A percentile compares a stretch with the other conserved stretches of the same genome.
These are phyloP conservation scores for Ceratina japonica DNA, from an alignment of 1,140 invertebrate genomes.

Conservation along the genomic window DNA sequence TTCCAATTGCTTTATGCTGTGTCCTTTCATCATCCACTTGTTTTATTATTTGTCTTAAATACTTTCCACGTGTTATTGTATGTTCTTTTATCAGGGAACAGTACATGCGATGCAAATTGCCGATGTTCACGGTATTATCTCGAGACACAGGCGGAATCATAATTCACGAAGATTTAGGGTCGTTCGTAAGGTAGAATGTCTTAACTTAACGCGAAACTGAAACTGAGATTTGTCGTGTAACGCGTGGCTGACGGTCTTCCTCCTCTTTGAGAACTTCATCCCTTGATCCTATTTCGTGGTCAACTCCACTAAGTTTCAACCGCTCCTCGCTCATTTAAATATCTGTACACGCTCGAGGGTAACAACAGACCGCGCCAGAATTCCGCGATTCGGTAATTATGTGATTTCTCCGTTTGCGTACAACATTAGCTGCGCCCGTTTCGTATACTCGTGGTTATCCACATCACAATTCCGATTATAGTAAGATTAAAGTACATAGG, in stretches of 20 bases:
- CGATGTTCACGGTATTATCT: background rate
- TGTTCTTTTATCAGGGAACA: background rate
- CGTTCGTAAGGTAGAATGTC: slow-evolving; percentile 17
- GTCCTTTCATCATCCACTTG: too few species aligned
- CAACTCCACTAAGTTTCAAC: slow-evolving; percentile 49
- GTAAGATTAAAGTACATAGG: too few species aligned
- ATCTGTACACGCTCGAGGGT: slow-evolving; percentile 20
- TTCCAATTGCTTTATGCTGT: too few species aligned
- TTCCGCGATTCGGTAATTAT: slow-evolving; percentile 55
- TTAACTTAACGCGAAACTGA: slow-evolving; percentile 5
- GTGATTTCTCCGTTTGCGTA: slow-evolving; percentile 7
- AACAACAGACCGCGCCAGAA: slow-evolving; percentile 21
- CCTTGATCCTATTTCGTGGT: slow-evolving; percentile 57
- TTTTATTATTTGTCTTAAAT: too few species aligned
- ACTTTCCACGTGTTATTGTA: too few species aligned
- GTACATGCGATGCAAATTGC: background rate
- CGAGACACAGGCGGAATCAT: background rate
- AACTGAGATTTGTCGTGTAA: slow-evolving; percentile 36
- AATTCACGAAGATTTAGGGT: slow-evolving; percentile 29
- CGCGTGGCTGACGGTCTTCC: slow-evolving; percentile 1
- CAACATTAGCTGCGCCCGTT: background rate
- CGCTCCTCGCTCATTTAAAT: slow-evolving; percentile 54
- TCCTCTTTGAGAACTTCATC: slow-evolving; percentile 50
- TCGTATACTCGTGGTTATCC: background rate
- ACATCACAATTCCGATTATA: background rate